Base-by-base conservation (phyloP, 2,113 vertebrate species). In the Synodontis membranacea region DNA sequence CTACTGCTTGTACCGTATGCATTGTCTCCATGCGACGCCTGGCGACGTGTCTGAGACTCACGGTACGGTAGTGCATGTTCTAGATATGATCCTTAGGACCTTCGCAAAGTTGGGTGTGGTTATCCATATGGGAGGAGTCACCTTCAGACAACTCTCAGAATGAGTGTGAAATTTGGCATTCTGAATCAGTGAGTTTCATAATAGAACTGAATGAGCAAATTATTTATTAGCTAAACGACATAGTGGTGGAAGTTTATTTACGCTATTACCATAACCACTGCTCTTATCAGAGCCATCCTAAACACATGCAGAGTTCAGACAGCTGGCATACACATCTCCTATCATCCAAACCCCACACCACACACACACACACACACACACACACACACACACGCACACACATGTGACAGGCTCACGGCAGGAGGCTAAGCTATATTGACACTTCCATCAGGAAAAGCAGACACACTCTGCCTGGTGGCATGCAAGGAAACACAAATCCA, bases 341-440 rank as follows among this genome's bases (percentile, higher is more conserved):
- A n/a, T n/a, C n/a, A n/a, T 17, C 14, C 50, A 76, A 2, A n/a
- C 46, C 31, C 75, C 75, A 48, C 39, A 74, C 39, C 39, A 74
- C 37, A 48, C 80, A 62, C 82, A 83, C 80, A 46, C 81, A 82
- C 85, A 58, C 39, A 72, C 2, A 70, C 46, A 92, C 88, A 87
- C 88, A 72, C 88, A 60, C 74, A 68, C 76, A 54, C 31, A 9
- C 34, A 74, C 54, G 85, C 90, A 91, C 58, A n/a, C 39, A 75
- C 23, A 39, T 4, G 5, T 34, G 7, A 52, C 56, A 68, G 58
- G 56, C 50, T 92, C 90, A 89, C 72, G 12, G 78, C 11, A 28
- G 70, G 68, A 46, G n/a, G 60, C 75, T 84, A 88, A 91, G 88
- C 88, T 84, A 86, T 90, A 90, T 92, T 91, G 90, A 94, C 89